Base-by-base conservation (phyloP, 2,888 invertebrate genomes). In the Hypena proboscidalis region DNA sequence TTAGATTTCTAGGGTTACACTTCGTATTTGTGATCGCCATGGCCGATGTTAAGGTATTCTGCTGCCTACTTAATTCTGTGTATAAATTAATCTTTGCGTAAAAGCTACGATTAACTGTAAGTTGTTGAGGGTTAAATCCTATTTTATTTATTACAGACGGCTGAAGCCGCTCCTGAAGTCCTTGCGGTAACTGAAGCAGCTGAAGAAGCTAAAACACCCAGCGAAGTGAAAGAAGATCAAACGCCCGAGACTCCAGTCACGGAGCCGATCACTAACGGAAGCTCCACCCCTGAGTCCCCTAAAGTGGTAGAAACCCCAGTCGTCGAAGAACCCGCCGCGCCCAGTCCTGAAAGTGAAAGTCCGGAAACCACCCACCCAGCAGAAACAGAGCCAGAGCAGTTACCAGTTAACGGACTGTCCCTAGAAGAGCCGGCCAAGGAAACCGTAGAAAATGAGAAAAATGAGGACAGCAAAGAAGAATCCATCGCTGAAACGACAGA, bases 231-330 rank as follows among this genome's bases (percentile, higher is more conserved):
- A 54, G 85, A 87, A 15, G 89, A 85, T 48, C 86, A 88, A 61
- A 83, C 87, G 1, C 88, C 90, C 1, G 90, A 90, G 50, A 90
- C 92, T 3, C 92, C 92, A 32, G 85, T 89, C 13, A 90, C 90
- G 21, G 87, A 90, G 75, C 86, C 87, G 14, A 78, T 91, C 34
- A 85, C 89, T 39, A 90, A 91, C 52, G 91, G 91, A 54, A 87
- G 82, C 67, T 83, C 78, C 60, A 83, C 87, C 23, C 85, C 92
- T 3, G 88, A 87, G 50, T 76, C 85, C 19, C 82, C 84, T 9
- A 80, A 83, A 59, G 77, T 67, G 60, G 77, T 67, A 39, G 83
- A 80, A 25, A 66, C 52, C 32, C 66, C 56, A 9, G 41, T 51
- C 21, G 33, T 23, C 6, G 58, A 62, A 54, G 65, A 65, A 40